Evolutionary conservation across 1,140 invertebrate genomes (phyloP).

Genomic region (Neodiprion lecontei): DNA sequence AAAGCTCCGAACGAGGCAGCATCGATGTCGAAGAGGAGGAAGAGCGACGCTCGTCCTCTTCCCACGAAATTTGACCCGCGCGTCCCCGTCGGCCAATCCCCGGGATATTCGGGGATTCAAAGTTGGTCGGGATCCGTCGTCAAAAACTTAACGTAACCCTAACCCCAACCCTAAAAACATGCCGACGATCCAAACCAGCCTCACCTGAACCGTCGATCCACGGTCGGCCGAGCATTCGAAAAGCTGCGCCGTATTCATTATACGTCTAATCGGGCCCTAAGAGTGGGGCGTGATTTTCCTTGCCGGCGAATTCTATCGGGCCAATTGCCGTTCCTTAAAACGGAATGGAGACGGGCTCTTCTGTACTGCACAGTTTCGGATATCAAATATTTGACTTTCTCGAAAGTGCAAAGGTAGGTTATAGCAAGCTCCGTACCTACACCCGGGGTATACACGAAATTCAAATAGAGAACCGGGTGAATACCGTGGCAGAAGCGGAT

Average conservation of each 20-base stretch:
- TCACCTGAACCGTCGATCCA: not conserved
- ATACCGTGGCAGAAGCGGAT: not conserved
- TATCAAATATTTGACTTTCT: slow-evolving; percentile 6
- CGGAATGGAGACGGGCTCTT: not conserved
- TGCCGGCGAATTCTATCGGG: slow-evolving; percentile 4
- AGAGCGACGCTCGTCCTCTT: not conserved
- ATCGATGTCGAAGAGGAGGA: not conserved
- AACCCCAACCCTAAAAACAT: too few relatives aligned
- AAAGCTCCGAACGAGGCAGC: not conserved
- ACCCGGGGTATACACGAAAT: not conserved
- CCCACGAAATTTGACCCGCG: not conserved
- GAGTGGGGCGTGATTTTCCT: not conserved
- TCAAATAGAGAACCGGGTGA: not conserved
- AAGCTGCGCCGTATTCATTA: too few relatives aligned
- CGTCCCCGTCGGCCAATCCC: not conserved
- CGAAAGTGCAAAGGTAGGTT: not conserved
- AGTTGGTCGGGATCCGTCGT: not conserved
- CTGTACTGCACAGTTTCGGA: not conserved
- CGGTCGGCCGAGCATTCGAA: too few relatives aligned
- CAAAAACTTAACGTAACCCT: not conserved
- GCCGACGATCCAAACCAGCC: not conserved
- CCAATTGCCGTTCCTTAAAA: not conserved
- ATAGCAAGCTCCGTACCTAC: too few relatives aligned
- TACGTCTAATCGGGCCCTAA: not conserved
- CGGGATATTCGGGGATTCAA: not conserved